phyloP scores from a whole-genome alignment of 2,113 vertebrate genomes.

The Procavia capensis region DNA sequence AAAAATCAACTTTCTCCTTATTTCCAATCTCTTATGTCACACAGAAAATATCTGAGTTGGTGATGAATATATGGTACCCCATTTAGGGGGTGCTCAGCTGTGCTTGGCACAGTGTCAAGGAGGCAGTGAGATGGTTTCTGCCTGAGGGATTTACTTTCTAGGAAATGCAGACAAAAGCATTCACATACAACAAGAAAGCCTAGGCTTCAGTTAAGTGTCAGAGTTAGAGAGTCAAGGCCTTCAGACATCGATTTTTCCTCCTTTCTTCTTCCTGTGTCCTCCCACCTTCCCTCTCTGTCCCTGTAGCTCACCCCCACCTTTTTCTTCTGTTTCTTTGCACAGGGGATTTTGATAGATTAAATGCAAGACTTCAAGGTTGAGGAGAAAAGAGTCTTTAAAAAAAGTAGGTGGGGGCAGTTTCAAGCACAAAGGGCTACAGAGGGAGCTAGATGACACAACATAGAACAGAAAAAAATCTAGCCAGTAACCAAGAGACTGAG shows the following conservation, averaged over 20 bases:
- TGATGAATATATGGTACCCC: not conserved
- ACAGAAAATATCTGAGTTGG: slow-evolving; percentile 53
- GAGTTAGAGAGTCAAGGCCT: not conserved
- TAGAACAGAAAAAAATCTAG: not conserved
- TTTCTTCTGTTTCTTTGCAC: slow-evolving; percentile 44
- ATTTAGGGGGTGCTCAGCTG: not conserved
- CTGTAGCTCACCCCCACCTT: too few relatives aligned
- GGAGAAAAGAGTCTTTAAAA: slow-evolving; percentile 13
- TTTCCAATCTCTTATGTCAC: not conserved
- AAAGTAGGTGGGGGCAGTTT: not conserved
- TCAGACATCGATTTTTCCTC: not conserved
- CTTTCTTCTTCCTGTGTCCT: not conserved
- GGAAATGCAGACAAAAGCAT: slow-evolving; percentile 37
- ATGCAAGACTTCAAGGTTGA: slow-evolving; percentile 36
- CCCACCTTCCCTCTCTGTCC: not conserved
- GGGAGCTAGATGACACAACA: not conserved
- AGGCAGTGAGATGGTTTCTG: not conserved
- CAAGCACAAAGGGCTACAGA: not conserved
- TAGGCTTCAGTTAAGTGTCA: slow-evolving; percentile 10
- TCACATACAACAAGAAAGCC: slow-evolving; percentile 24
- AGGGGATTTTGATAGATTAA: slow-evolving; percentile 6
- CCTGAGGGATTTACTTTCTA: not conserved
- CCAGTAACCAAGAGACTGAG: not conserved
- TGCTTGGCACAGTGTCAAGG: not conserved
- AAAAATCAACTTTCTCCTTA: slow-evolving; percentile 46